Conservation (phyloP, 1,140 invertebrate species). For the Geopemphigus sp. region DNA sequence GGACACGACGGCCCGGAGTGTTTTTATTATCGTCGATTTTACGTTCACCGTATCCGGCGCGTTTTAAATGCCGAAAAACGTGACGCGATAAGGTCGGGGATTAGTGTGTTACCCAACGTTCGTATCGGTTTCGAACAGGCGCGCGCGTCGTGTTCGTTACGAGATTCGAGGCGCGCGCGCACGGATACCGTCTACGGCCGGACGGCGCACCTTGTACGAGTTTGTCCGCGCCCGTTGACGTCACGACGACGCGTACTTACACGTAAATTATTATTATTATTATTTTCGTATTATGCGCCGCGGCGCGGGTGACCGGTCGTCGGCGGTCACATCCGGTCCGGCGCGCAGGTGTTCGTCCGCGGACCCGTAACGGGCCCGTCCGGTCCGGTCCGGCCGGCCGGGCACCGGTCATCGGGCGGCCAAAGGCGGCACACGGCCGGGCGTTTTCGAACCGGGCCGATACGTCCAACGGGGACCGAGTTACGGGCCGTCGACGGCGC, state of each 20-base stretch:
- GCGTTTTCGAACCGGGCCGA: not conserved
- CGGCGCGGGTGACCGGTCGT: slow-evolving; percentile 1
- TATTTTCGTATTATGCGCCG: not conserved
- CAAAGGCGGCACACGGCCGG: not conserved
- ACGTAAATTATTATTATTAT: slow-evolving; percentile 1
- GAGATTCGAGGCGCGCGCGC: too few relatives aligned
- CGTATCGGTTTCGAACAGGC: too few relatives aligned
- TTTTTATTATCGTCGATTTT: too few relatives aligned
- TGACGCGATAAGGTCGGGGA: too few relatives aligned
- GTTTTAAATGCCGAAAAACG: too few relatives aligned
- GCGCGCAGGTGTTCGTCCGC: slow-evolving; percentile 9
- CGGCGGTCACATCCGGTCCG: slow-evolving; percentile 4
- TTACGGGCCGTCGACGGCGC: slow-evolving; percentile 2
- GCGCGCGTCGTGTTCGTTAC: too few relatives aligned
- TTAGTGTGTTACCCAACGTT: too few relatives aligned
- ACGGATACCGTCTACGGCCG: not conserved
- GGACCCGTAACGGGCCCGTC: not conserved
- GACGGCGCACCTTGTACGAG: slow-evolving; percentile 22
- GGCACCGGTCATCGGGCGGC: slow-evolving; percentile 17
- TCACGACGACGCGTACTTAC: not conserved
- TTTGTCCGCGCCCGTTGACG: slow-evolving; percentile 22
- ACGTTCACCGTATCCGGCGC: too few relatives aligned
- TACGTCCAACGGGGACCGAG: not conserved
- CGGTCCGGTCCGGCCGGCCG: slow-evolving; percentile 1
- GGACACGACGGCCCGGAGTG: too few relatives aligned